phyloP scores from a whole-genome alignment of 23 tunicate genomes.

The Clavelina lepadiformis region DNA sequence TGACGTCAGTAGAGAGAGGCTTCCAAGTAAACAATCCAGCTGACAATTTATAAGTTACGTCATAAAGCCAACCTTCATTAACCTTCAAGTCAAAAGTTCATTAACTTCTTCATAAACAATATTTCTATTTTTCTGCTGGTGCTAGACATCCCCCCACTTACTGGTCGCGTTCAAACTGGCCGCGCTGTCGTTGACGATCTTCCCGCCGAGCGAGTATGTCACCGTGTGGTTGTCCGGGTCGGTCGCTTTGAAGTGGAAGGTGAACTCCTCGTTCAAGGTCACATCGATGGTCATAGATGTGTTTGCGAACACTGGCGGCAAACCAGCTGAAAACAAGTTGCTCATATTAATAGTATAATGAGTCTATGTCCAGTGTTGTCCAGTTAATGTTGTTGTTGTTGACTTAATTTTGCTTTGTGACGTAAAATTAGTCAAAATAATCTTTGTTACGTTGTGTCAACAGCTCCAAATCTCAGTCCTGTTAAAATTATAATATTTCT shows the following conservation, averaged over 20 bases:
- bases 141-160: constrained; percentile 5
- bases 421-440: no score
- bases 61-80: no score
- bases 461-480: no score
- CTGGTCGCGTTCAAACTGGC: constrained; percentile 36
- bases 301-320: constrained; percentile 23
- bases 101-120: not conserved
- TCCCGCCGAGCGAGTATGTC: constrained; percentile 21
- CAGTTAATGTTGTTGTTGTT: no score
- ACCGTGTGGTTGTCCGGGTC: constrained; percentile 34
- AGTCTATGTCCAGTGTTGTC: no score
- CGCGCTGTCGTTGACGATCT: constrained; percentile 7
- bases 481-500: no score
- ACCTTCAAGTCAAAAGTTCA: no score
- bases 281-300: constrained; percentile 2
- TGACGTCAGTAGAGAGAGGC: constrained; percentile 20
- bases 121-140: not conserved
- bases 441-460: no score
- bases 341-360: not conserved
- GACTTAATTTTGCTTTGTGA: no score
- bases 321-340: constrained; percentile 23
- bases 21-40: constrained; percentile 77
- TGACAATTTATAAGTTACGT: no score
- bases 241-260: constrained; percentile 35
- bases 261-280: constrained; percentile 20